Evolutionary conservation across 2,888 invertebrate species (phyloP), one percentile per base, ranked within the genome.

Genomic region (Orchesellides sinensis): DNA sequence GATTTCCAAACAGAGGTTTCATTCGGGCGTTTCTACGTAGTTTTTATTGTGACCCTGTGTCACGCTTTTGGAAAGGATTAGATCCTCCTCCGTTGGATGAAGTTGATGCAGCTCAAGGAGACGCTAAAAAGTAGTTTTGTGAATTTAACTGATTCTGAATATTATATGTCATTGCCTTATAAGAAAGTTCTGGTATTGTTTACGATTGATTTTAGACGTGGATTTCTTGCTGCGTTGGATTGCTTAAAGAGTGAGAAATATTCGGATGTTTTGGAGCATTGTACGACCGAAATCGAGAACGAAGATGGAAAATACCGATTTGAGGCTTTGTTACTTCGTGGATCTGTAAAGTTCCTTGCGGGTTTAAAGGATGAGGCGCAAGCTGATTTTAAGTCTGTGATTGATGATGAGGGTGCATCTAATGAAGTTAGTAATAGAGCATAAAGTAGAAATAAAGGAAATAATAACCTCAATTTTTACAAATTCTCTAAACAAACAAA

Each of bases 271-370:
- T 66, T 84, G n/a, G 77, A 84, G 2, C 70, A 85, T 14, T 88
- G 88, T 32, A 80, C 84, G 6, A 79, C 66, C 17, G 88, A 88
- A 75, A 84, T 87, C 10, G 70, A 83, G 1, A 85, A 77, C 61
- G 14, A 68, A 1, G 54, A 69, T 5, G 59, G 73, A 14, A 70
- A 61, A 19, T 78, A 81, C 56, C 19, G 75, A 2, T 12, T 72
- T 8, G 84, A 86, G 17, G 83, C 85, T 5, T 66, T 85, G 19
- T 21, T 84, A 6, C 45, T 87, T 5, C 80, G 87, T 5, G 87
- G 86, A 17, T 86, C 86, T 6, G 54, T 87, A n/a, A 17, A 82
- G 19, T 84, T 83, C 17, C 80, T 85, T 0, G 83, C 75, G 72
- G 79, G 83, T 0, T 27, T 70, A 17, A 52, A 59, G 23, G 65